Base-by-base conservation (phyloP, 2,113 vertebrate species). In the Trachemys scripta region DNA sequence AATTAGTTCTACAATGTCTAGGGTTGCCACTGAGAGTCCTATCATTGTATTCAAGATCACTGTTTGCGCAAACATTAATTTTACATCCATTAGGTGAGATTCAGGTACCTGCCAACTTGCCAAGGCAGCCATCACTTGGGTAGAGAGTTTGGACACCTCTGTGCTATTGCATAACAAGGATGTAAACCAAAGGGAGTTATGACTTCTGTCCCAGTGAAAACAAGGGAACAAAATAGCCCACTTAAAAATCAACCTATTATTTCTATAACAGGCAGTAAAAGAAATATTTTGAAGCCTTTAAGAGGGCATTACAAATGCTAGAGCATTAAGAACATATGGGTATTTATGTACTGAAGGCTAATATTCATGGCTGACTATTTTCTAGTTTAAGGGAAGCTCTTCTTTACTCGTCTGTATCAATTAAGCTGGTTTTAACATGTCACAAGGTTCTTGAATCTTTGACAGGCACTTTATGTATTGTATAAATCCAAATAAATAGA, bases 1-100 rank as follows among this genome's bases (percentile, higher is more conserved):
- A 7, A n/a, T 22, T 20, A 81, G 10, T 53, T n/a, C 31, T 59
- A 16, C 0, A 2, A 53, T 14, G 84, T 47, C n/a, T 25, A 80
- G 54, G 27, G 49, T 19, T 6, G 45, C 11, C 76, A 65, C 10
- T n/a, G 31, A 11, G 20, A 22, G 50, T 35, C 35, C 45, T 5
- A 62, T 49, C 24, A 49, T 84, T 42, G 47, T 89, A 85, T 76
- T 59, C 2, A 0, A 1, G 38, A 1, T 72, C 65, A 79, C 27
- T 13, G 0, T 6, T 50, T 50, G 75, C 79, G 11, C 59, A 62
- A 57, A 9, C 47, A 14, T 25, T 78, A 42, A 45, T 88, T n/a
- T 91, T 78, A 29, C 42, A 2, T 2, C 5, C 31, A 35, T 38
- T n/a, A 91, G 47, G 14, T 78, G 82, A 84, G 31, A 94, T 47